Evolutionary conservation across 2,888 invertebrate species (phyloP), one percentile per base, ranked within the genome.

Genomic region (Tineola bisselliella): DNA sequence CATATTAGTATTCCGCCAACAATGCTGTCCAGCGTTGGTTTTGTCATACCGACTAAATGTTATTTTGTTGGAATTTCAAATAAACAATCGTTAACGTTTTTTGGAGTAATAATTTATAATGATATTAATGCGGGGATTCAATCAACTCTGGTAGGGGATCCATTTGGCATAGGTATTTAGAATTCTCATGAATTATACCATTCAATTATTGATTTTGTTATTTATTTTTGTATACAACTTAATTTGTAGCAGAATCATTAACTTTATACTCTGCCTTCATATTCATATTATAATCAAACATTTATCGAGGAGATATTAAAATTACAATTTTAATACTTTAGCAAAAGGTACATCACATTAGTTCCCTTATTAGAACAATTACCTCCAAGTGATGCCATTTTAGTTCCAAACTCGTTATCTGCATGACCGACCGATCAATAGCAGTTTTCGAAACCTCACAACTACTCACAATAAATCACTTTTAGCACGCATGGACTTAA

Each of bases 11-110:
- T 87, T 84, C 86, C 73, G 76, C 80, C 77, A 84, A 84, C 83
- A 83, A 80, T 75, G 76, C 80, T 76, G 81, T 74, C 76, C 81
- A 76, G 76, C 78, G 74, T 71, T 79, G 81, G 86, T 87, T 87
- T 86, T 86, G 84, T 84, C 82, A 86, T 86, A 81, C 83, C 83
- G 80, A 78, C 82, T 81, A 84, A 84, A 86, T 87, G 84, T 86
- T 82, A 82, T 84, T 83, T 84, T 83, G 74, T 83, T 84, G 80
- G 86, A 84, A 84, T 86, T 81, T 81, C 74, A 84, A 84, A 86
- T 83, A 81, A 77, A 84, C 82, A 84, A 82, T 82, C 81, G 79
- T 74, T 72, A 65, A 64, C 61, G 61, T 74, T 76, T 82, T 79
- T 76, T 66, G 67, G 63, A 60, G 68, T 71, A 76, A 75, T 77